Evolutionary conservation across 2,113 vertebrate genomes (phyloP).

Genomic region (Megaceryle torquata): DNA sequence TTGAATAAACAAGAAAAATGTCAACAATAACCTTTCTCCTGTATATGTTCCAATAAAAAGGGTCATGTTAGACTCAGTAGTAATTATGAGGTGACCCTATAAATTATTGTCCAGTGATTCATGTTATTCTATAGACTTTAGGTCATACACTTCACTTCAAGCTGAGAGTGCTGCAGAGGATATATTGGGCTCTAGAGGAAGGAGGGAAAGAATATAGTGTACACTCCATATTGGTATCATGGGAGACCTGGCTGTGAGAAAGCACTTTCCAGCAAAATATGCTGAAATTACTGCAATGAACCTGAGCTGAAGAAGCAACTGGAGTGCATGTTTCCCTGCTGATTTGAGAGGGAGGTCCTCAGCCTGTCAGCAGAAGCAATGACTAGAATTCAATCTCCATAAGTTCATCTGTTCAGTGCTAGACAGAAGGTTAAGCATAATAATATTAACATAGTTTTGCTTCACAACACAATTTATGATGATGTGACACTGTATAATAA

Average conservation of each 20-base stretch:
- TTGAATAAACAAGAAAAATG: background rate
- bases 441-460: background rate
- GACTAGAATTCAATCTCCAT: background rate
- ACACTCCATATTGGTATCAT: background rate
- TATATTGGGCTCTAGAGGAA: slow-evolving; percentile 43
- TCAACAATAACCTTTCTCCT: background rate
- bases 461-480: background rate
- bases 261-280: slow-evolving; percentile 30
- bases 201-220: slow-evolving; percentile 21
- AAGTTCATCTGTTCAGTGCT: background rate
- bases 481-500: background rate
- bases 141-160: slow-evolving; percentile 41
- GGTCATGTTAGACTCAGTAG: background rate
- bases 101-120: slow-evolving; percentile 45
- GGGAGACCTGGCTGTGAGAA: slow-evolving; percentile 26
- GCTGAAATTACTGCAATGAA: slow-evolving; percentile 15
- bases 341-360: background rate
- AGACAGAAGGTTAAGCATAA: background rate
- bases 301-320: slow-evolving; percentile 30
- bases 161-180: slow-evolving; percentile 33
- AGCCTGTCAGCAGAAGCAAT: background rate
- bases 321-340: background rate
- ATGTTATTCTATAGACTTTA: slow-evolving; percentile 40
- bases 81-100: slow-evolving; percentile 6
- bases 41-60: background rate